phyloP scores from a whole-genome alignment of 2,113 vertebrate species.

The Brachyhypopomus gauderio region DNA sequence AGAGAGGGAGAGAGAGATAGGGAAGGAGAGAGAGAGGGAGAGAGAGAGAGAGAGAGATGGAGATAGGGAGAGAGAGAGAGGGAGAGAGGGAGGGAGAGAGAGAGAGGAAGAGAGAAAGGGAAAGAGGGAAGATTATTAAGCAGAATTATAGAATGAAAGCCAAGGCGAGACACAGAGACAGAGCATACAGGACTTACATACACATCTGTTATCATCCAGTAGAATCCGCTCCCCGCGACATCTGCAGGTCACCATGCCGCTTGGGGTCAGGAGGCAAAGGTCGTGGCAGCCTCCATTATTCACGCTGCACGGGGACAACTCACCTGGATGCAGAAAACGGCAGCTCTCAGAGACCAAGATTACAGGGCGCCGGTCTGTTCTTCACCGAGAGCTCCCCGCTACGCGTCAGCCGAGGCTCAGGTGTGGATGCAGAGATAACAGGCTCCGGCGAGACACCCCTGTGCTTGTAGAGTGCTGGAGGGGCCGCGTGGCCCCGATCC shows the following conservation, averaged over 20 bases:
- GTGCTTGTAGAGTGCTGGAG: too few relatives aligned
- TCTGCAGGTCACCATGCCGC: constrained; percentile 83
- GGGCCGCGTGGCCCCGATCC: too few relatives aligned
- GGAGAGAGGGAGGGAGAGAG: neutral
- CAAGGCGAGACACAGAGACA: constrained; percentile 9
- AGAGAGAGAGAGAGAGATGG: neutral
- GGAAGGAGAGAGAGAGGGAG: too few relatives aligned
- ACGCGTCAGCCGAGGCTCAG: too few relatives aligned
- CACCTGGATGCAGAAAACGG: constrained; percentile 70
- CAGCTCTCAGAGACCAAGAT: neutral
- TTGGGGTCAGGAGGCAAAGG: constrained; percentile 82
- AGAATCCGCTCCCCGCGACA: constrained; percentile 82
- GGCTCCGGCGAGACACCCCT: too few relatives aligned
- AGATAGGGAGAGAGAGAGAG: neutral
- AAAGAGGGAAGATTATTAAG: neutral
- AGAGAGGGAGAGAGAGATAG: too few relatives aligned
- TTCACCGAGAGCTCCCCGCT: too few relatives aligned
- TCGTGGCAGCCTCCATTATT: constrained; percentile 87
- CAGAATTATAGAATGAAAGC: neutral
- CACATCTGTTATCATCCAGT: constrained; percentile 88
- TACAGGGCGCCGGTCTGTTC: too few relatives aligned
- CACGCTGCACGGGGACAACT: constrained; percentile 81
- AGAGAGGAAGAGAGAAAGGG: neutral
- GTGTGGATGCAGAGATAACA: too few relatives aligned
- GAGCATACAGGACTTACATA: constrained; percentile 82